Conservation (phyloP, 2,113 vertebrate species). For the Phylloscopus trochiloides region DNA sequence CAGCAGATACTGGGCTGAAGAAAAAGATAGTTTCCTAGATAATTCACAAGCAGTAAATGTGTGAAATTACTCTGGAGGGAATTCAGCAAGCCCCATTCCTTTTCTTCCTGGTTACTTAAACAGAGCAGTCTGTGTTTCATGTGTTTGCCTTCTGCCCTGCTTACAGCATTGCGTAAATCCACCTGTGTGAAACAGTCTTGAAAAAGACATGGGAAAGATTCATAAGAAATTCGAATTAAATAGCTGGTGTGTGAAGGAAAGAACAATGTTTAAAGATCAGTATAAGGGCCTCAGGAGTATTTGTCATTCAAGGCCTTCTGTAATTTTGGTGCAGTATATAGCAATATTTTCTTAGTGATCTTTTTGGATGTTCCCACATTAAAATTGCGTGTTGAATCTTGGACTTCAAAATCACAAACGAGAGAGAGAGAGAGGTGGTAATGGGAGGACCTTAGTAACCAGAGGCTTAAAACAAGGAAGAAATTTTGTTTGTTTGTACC, state of each 20-base stretch:
- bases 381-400: background rate
- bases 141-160: background rate
- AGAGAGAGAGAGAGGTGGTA: background rate
- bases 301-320: background rate
- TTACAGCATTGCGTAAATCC: background rate
- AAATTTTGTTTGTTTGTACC: background rate
- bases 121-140: background rate
- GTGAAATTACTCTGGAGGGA: background rate
- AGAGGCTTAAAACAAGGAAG: background rate
- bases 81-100: background rate
- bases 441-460: background rate
- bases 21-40: background rate
- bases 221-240: background rate
- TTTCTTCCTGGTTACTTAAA: background rate
- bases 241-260: background rate
- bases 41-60: background rate
- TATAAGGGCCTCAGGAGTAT: background rate
- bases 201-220: background rate
- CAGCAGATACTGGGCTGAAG: background rate
- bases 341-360: background rate
- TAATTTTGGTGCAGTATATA: background rate
- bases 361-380: background rate
- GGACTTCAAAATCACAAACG: background rate
- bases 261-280: background rate
- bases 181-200: background rate